Percentiles rank a stretch among this genome's conserved stretches.
These are phyloP conservation scores for Pseudobourletiella spinata DNA, from an alignment of 1,140 invertebrate species.

Conservation along the genomic window DNA sequence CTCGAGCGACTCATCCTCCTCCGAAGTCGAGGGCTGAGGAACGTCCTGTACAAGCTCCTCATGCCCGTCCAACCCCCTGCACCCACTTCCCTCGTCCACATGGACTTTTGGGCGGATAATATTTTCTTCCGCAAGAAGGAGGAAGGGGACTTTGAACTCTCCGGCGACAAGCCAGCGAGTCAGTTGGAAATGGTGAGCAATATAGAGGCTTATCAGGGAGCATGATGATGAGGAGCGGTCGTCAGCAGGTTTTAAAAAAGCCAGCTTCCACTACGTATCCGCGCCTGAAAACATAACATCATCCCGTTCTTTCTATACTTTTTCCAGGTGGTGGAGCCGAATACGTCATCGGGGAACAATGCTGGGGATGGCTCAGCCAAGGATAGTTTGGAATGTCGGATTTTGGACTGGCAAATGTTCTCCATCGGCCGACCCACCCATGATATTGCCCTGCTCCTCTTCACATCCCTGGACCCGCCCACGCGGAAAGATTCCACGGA, in stretches of 20 bases:
- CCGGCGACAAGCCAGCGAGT: no score
- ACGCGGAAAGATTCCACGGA: constrained; percentile 52
- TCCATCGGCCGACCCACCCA: constrained; percentile 63
- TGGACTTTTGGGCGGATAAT: constrained; percentile 74
- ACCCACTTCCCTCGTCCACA: constrained; percentile 54
- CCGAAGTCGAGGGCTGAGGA: not conserved
- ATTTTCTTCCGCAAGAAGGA: constrained; percentile 53
- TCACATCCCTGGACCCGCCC: constrained; percentile 61
- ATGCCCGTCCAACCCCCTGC: constrained; percentile 47
- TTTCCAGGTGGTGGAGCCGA: no score
- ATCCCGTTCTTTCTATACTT: no score
- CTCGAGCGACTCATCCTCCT: not conserved
- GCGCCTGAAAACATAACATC: no score
- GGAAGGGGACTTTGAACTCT: no score
- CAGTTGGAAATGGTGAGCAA: no score
- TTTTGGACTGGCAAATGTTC: constrained; percentile 77
- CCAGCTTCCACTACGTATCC: no score
- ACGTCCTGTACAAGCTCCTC: constrained; percentile 53
- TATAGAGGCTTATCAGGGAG: no score
- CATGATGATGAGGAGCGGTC: no score
- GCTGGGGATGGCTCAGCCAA: no score
- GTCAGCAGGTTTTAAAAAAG: no score
- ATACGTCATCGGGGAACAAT: no score
- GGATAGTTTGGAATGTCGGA: constrained; percentile 48
- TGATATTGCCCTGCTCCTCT: constrained; percentile 61